phyloP scores from a whole-genome alignment of 2,888 invertebrate species.

The Andrena trimmerana region DNA sequence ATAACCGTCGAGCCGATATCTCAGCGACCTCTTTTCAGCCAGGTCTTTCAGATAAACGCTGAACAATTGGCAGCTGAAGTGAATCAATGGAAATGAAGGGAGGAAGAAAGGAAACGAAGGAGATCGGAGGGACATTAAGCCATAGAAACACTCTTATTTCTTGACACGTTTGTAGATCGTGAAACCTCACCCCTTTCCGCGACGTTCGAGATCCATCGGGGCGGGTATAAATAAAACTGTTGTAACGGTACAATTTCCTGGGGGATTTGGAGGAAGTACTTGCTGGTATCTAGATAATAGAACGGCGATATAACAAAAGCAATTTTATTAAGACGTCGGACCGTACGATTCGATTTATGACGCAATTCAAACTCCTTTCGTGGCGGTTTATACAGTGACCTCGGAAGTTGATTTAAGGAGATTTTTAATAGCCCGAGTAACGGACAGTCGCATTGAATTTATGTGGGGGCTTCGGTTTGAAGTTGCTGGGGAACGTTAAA shows the following conservation, averaged over 20 bases:
- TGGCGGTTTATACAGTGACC: slow-evolving; percentile 37
- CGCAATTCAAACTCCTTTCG: slow-evolving; percentile 38
- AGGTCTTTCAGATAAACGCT: background rate
- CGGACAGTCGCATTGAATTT: slow-evolving; percentile 27
- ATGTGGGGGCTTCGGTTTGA: slow-evolving; percentile 15
- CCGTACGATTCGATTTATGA: slow-evolving; percentile 45
- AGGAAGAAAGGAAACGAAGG: background rate
- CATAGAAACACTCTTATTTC: slow-evolving; percentile 6
- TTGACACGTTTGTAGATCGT: slow-evolving; percentile 1
- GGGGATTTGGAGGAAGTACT: slow-evolving; percentile 26
- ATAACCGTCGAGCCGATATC: slow-evolving; percentile 3
- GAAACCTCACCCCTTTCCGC: background rate
- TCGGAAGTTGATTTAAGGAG: slow-evolving; percentile 42
- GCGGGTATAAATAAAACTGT: slow-evolving; percentile 39
- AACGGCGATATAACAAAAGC: slow-evolving; percentile 47
- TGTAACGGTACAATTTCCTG: slow-evolving; percentile 34
- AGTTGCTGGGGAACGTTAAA: background rate
- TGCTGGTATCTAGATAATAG: slow-evolving; percentile 30
- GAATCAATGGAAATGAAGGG: slow-evolving; percentile 9
- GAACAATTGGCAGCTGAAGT: slow-evolving; percentile 26
- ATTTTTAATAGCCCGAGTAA: slow-evolving; percentile 45
- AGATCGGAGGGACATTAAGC: slow-evolving; percentile 10
- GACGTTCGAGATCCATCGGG: slow-evolving; percentile 16
- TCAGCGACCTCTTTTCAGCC: background rate
- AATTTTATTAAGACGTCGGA: slow-evolving; percentile 49